Conservation (phyloP, 2,888 invertebrate species). For the Campoplex capitator region DNA sequence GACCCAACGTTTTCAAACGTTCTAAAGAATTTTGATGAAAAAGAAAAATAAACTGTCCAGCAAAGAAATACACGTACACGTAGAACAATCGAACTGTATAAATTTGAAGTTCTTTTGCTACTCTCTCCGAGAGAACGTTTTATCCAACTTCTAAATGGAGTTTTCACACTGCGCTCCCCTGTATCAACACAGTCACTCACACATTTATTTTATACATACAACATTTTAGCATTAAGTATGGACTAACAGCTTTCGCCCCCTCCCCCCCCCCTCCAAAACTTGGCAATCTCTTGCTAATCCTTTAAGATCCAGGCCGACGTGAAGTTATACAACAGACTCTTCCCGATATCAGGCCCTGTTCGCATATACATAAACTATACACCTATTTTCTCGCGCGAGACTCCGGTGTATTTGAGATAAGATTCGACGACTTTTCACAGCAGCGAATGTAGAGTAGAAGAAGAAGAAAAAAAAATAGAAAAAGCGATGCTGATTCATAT, state of each 20-base stretch:
- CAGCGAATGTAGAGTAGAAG: background rate
- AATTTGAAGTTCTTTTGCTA: constrained; percentile 8
- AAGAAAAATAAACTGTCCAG: background rate
- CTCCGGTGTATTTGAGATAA: constrained; percentile 52
- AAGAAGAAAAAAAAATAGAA: background rate
- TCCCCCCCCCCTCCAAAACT: constrained; percentile 36
- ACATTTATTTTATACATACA: background rate
- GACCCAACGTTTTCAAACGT: background rate
- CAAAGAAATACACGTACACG: too few relatives aligned
- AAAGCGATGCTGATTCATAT: constrained; percentile 3
- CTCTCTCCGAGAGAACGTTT: background rate
- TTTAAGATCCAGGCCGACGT: constrained; percentile 37
- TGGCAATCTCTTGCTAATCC: constrained; percentile 62
- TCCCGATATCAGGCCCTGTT: constrained; percentile 12
- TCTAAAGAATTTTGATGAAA: background rate
- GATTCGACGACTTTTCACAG: constrained; percentile 51
- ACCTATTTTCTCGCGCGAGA: constrained; percentile 1
- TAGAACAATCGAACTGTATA: background rate
- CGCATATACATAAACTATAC: constrained; percentile 2
- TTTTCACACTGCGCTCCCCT: constrained; percentile 29
- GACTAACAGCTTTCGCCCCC: constrained; percentile 47
- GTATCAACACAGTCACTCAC: background rate
- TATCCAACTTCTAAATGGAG: constrained; percentile 49
- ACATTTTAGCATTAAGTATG: constrained; percentile 33
- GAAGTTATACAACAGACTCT: constrained; percentile 23